Percentiles rank a stretch among this genome's conserved stretches.
phyloP scores from a whole-genome alignment of 2,797 vertebrate species.

The Manis javanica region DNA sequence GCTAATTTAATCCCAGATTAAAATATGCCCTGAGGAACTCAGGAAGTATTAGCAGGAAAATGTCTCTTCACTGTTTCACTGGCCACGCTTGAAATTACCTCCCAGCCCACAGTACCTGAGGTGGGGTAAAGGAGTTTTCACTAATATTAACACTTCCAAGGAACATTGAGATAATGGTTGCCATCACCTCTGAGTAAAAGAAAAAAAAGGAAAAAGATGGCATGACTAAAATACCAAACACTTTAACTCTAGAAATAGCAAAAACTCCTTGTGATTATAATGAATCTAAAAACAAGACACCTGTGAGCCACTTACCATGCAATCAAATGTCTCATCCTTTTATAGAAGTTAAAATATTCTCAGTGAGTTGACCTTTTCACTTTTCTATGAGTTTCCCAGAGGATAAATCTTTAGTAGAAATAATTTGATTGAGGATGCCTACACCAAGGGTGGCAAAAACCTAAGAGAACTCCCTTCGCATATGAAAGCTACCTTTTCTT shows the following conservation, averaged over 20 bases:
- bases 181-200: neutral
- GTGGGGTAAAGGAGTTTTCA: neutral
- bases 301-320: neutral
- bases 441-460: constrained; percentile 32
- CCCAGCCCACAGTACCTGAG: neutral
- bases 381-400: constrained; percentile 72
- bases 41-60: neutral
- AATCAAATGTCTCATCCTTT: constrained; percentile 50
- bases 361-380: constrained; percentile 67
- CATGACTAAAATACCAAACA: constrained; percentile 39
- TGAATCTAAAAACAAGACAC: constrained; percentile 53
- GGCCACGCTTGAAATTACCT: neutral
- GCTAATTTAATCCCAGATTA: constrained; percentile 21
- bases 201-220: neutral
- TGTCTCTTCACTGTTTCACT: neutral
- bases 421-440: constrained; percentile 60
- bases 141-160: neutral
- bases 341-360: constrained; percentile 63
- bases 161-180: neutral
- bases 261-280: neutral
- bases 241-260: constrained; percentile 24
- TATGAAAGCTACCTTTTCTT: constrained; percentile 66
- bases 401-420: constrained; percentile 68
- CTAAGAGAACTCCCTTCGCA: constrained; percentile 34
- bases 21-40: neutral